A percentile compares a stretch with the other conserved stretches of the same genome.
Conservation (phyloP, 2,113 vertebrate genomes). For the Nothobranchius kuhntae region DNA sequence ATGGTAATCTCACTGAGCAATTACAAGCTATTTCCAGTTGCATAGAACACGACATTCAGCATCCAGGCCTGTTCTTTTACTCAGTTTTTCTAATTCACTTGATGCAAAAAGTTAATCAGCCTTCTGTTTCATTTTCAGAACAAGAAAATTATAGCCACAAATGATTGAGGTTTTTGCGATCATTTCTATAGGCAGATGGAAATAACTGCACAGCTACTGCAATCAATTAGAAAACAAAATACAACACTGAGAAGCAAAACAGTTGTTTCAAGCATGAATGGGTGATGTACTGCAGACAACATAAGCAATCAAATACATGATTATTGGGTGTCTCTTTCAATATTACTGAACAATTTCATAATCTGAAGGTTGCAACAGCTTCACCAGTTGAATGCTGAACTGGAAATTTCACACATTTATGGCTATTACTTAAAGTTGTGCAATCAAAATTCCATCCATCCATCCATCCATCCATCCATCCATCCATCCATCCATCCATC, state of each 20-base stretch:
- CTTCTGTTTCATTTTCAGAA: constrained; percentile 19
- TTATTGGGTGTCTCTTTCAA: too few relatives aligned
- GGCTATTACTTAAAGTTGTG: too few relatives aligned
- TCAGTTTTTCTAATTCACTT: constrained; percentile 20
- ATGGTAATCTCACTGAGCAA: constrained; percentile 36
- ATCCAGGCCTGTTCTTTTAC: not conserved
- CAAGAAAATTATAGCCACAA: not conserved
- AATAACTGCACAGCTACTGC: constrained; percentile 10
- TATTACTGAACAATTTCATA: too few relatives aligned
- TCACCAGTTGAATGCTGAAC: too few relatives aligned
- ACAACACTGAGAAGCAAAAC: not conserved
- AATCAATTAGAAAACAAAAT: constrained; percentile 12
- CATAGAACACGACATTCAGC: constrained; percentile 1
- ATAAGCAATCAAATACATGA: not conserved
- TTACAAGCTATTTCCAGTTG: constrained; percentile 32
- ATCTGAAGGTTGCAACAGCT: too few relatives aligned
- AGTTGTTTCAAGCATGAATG: not conserved
- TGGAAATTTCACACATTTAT: too few relatives aligned
- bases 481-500: too few relatives aligned
- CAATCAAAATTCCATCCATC: too few relatives aligned
- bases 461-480: too few relatives aligned
- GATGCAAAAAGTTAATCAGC: constrained; percentile 25
- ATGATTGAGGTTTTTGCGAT: constrained; percentile 23
- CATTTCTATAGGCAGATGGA: not conserved
- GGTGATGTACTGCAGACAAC: not conserved